These are phyloP conservation scores for Orchesella cincta DNA, from an alignment of 1,140 invertebrate species.

Conservation along the genomic window DNA sequence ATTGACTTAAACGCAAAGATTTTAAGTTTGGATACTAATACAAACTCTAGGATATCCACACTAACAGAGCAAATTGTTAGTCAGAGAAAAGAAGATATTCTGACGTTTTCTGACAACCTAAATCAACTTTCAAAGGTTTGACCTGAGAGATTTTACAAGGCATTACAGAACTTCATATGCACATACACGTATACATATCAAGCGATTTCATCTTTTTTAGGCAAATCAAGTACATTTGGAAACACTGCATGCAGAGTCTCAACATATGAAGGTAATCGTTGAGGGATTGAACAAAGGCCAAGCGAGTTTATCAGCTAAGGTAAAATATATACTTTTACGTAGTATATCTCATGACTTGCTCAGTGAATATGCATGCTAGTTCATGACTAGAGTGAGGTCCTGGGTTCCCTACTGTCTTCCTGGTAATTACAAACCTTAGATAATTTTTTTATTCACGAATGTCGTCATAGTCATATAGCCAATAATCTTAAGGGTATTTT, in stretches of 20 bases:
- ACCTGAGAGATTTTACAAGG: background rate
- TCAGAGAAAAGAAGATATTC: constrained; percentile 40
- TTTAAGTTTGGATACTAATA: constrained; percentile 12
- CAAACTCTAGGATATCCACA: constrained; percentile 19
- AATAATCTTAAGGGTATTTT: background rate
- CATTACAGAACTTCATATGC: background rate
- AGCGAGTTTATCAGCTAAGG: constrained; percentile 30
- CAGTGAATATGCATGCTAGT: no score
- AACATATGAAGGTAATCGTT: constrained; percentile 29
- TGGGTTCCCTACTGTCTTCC: no score
- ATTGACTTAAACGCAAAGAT: constrained; percentile 40
- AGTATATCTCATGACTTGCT: background rate
- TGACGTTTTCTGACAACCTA: constrained; percentile 40
- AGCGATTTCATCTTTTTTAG: background rate
- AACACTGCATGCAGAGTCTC: constrained; percentile 25
- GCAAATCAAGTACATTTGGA: constrained; percentile 35
- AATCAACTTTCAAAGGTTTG: constrained; percentile 34
- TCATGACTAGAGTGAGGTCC: no score
- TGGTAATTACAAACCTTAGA: no score
- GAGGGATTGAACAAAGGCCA: constrained; percentile 34
- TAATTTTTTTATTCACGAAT: no score
- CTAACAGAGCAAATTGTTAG: constrained; percentile 25
- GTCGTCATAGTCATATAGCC: background rate
- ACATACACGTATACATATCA: background rate
- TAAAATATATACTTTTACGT: background rate